Evolutionary conservation across 2,888 invertebrate genomes (phyloP).

Genomic region (Mactromeris polynyma): DNA sequence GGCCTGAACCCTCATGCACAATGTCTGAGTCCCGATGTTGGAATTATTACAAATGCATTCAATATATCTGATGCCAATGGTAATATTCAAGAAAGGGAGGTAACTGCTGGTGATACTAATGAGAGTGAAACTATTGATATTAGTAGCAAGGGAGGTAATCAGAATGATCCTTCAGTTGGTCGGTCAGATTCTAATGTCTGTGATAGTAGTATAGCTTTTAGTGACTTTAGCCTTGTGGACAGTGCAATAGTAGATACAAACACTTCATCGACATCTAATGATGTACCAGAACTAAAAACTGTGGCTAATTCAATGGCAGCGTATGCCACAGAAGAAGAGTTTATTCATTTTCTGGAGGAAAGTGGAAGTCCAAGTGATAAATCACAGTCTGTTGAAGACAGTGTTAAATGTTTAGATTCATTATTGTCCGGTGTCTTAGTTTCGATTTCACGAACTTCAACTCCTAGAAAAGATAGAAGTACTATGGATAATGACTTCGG

Average conservation of each 20-base stretch:
- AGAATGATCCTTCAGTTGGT: background rate
- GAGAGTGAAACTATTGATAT: background rate
- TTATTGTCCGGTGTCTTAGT: slow-evolving; percentile 66
- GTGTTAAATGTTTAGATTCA: slow-evolving; percentile 71
- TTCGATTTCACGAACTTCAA: slow-evolving; percentile 66
- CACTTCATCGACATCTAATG: slow-evolving; percentile 34
- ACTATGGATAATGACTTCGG: slow-evolving; percentile 55
- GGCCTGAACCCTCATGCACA: slow-evolving; percentile 88
- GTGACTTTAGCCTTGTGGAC: slow-evolving; percentile 36
- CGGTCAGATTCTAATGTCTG: slow-evolving; percentile 15
- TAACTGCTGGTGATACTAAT: slow-evolving; percentile 1
- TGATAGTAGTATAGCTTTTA: slow-evolving; percentile 50
- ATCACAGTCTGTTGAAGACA: slow-evolving; percentile 73
- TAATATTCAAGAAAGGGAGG: slow-evolving; percentile 19
- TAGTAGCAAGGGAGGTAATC: background rate
- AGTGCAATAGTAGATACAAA: slow-evolving; percentile 58
- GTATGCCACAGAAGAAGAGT: slow-evolving; percentile 72
- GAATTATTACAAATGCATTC: slow-evolving; percentile 7
- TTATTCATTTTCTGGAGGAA: slow-evolving; percentile 79
- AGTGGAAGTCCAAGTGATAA: slow-evolving; percentile 76
- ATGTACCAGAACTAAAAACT: slow-evolving; percentile 21
- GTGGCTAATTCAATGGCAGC: slow-evolving; percentile 36
- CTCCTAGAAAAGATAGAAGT: slow-evolving; percentile 61
- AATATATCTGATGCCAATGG: background rate
- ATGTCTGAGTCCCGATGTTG: slow-evolving; percentile 56